Evolutionary conservation across 1,140 invertebrate genomes (phyloP).

Genomic region (Drosophila kanapiae): DNA sequence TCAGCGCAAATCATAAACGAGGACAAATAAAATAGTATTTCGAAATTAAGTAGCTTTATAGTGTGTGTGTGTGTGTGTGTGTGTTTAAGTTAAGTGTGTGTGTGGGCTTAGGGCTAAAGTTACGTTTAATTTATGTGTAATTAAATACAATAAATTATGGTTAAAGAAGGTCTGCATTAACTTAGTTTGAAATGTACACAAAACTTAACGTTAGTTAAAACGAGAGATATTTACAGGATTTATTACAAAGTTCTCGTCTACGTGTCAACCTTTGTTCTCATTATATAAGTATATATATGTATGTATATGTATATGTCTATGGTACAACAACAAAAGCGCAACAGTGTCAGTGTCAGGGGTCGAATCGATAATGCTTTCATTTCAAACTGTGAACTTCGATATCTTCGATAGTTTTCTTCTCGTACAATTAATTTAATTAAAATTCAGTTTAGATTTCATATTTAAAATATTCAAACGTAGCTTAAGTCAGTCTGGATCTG

Average conservation of each 20-base stretch:
- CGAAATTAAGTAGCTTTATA: conserved; percentile 66
- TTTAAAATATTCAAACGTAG: conserved; percentile 56
- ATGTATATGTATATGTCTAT: conserved; percentile 58
- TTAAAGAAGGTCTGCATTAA: conserved; percentile 63
- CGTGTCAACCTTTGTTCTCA: conserved; percentile 55
- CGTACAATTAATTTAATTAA: conserved; percentile 58
- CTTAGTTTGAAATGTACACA: conserved; percentile 74
- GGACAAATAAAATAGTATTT: conserved; percentile 73
- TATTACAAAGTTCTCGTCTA: conserved; percentile 72
- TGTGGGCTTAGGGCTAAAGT: conserved; percentile 43
- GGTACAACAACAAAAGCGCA: conserved; percentile 80
- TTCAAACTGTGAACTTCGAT: conserved; percentile 20
- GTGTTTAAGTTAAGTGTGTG: conserved; percentile 31
- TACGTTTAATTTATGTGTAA: conserved; percentile 53
- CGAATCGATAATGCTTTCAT: conserved; percentile 39
- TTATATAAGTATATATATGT: conserved; percentile 30
- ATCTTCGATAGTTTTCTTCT: conserved; percentile 26
- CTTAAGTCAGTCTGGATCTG: conserved; percentile 55
- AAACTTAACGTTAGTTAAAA: conserved; percentile 70
- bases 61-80: conserved; percentile 23
- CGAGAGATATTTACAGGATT: conserved; percentile 65
- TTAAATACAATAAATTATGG: conserved; percentile 75
- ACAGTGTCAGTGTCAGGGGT: conserved; percentile 75
- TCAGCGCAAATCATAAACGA: conserved; percentile 52
- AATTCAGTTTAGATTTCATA: conserved; percentile 51